Evolutionary conservation across 1,140 invertebrate genomes (phyloP).

Genomic region (Brachionus rubens): DNA sequence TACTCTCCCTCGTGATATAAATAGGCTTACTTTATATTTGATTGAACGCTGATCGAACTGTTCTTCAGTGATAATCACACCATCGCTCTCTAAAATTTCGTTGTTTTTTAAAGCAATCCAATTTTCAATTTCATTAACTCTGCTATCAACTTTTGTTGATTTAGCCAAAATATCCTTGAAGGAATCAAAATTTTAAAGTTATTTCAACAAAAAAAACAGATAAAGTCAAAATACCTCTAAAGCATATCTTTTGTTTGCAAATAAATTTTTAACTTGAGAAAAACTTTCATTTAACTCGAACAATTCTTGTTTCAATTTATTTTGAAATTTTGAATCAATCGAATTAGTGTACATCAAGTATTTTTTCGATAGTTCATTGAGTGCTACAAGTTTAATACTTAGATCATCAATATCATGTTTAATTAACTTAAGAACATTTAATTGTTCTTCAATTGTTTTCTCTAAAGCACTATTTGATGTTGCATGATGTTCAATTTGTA

Average conservation of each 20-base stretch:
- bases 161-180: conserved; percentile 36
- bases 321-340: not conserved
- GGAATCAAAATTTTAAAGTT: not conserved
- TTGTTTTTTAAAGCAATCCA: conserved; percentile 26
- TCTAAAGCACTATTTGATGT: not conserved
- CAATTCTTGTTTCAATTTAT: conserved; percentile 26
- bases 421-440: not conserved
- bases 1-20: too few species aligned
- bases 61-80: conserved; percentile 42
- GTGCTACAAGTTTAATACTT: not conserved
- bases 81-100: conserved; percentile 26
- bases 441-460: conserved; percentile 25
- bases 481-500: conserved; percentile 1
- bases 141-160: conserved; percentile 6
- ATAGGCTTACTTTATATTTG: conserved; percentile 28
- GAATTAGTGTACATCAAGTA: conserved; percentile 19
- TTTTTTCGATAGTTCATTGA: conserved; percentile 26
- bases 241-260: conserved; percentile 15
- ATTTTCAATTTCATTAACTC: conserved; percentile 20
- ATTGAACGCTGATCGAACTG: conserved; percentile 32
- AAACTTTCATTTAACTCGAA: conserved; percentile 31
- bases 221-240: too few species aligned
- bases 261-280: conserved; percentile 7
- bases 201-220: not conserved
- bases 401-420: conserved; percentile 32